A percentile compares a stretch with the other conserved stretches of the same genome.
Evolutionary conservation across 2,888 invertebrate genomes (phyloP).

Genomic region (Cheilosia scutellata): DNA sequence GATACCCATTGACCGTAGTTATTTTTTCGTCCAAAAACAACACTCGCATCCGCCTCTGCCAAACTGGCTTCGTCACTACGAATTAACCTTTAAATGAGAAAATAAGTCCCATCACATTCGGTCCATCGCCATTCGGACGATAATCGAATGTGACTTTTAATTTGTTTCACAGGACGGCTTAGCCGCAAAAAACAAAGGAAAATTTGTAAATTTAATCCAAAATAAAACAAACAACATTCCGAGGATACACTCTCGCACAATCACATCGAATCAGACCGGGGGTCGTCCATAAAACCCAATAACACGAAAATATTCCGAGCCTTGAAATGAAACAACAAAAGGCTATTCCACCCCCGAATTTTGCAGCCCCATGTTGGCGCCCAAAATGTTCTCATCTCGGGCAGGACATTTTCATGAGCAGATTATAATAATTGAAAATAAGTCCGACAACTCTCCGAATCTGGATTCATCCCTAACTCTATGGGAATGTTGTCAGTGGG

Average conservation of each 20-base stretch:
- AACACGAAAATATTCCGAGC: constrained; percentile 35
- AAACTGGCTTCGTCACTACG: constrained; percentile 16
- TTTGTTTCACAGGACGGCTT: constrained; percentile 22
- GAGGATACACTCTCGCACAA: background rate
- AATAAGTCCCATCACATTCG: constrained; percentile 47
- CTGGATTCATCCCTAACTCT: constrained; percentile 16
- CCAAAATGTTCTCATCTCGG: constrained; percentile 3
- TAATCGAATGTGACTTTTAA: constrained; percentile 74
- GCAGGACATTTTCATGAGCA: constrained; percentile 21
- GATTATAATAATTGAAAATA: constrained; percentile 71
- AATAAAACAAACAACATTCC: constrained; percentile 7
- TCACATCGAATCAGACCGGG: background rate
- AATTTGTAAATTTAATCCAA: constrained; percentile 37
- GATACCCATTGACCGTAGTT: constrained; percentile 32
- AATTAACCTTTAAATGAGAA: constrained; percentile 64
- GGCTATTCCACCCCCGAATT: constrained; percentile 10
- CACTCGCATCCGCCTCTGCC: background rate
- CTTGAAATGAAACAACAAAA: constrained; percentile 25
- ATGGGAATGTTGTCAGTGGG: constrained; percentile 2
- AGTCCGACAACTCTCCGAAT: constrained; percentile 47
- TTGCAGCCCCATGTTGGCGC: background rate
- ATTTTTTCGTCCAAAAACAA: background rate
- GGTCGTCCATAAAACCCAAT: constrained; percentile 52
- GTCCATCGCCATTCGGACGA: constrained; percentile 38
- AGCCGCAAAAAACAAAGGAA: constrained; percentile 26